Evolutionary conservation across 2,113 vertebrate species (phyloP).

Genomic region (Arizona elegans): DNA sequence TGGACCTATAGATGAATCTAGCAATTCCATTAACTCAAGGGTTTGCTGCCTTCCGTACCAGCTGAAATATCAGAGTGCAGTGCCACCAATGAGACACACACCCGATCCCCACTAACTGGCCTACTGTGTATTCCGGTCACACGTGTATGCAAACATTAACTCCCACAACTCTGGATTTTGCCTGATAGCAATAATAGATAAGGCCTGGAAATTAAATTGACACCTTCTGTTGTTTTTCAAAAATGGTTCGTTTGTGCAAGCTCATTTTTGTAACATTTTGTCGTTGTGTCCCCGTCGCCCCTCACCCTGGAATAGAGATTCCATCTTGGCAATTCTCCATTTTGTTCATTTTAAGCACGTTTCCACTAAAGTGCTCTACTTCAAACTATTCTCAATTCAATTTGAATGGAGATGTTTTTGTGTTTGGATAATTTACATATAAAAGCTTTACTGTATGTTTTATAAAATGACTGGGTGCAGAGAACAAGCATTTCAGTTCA

Average conservation of each 20-base stretch:
- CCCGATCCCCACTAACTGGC: background rate
- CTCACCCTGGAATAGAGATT: constrained; percentile 1
- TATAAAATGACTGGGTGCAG: constrained; percentile 69
- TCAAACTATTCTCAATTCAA: constrained; percentile 72
- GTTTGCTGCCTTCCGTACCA: background rate
- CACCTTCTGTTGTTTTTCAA: constrained; percentile 37
- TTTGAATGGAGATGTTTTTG: constrained; percentile 71
- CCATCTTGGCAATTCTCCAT: constrained; percentile 36
- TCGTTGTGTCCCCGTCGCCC: background rate
- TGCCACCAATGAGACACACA: background rate
- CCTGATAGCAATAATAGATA: constrained; percentile 26
- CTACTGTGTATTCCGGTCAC: background rate
- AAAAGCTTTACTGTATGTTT: constrained; percentile 74
- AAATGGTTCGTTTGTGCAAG: constrained; percentile 30
- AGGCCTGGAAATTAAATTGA: constrained; percentile 24
- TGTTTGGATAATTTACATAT: constrained; percentile 77
- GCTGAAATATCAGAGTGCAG: background rate
- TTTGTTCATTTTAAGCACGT: constrained; percentile 71
- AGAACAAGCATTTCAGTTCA: constrained; percentile 72
- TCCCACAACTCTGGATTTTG: background rate
- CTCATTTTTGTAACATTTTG: constrained; percentile 35
- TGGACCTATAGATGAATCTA: background rate
- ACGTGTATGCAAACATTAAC: background rate
- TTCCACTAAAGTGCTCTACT: constrained; percentile 61
- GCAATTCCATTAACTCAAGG: background rate